Percentiles rank a stretch among this genome's conserved stretches.
phyloP scores from a whole-genome alignment of 2,797 vertebrate genomes.

The Mormyrus proboscirostris region DNA sequence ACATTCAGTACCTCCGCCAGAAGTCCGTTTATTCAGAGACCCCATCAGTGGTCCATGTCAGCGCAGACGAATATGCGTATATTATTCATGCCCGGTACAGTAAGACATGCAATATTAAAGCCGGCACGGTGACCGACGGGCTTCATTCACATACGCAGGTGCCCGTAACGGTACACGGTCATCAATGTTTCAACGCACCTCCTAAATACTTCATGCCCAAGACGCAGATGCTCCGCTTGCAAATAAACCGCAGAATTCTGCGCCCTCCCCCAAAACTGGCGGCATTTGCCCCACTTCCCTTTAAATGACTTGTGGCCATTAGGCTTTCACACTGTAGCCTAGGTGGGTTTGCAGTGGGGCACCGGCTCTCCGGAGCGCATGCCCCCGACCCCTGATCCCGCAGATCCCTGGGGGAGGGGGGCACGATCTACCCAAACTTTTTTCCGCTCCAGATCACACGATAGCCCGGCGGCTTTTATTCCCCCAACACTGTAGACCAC shows the following conservation, averaged over 20 bases:
- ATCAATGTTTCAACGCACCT: conserved; percentile 5
- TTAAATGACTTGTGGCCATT: neutral
- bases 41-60: neutral
- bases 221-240: neutral
- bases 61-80: neutral
- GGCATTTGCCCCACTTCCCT: neutral
- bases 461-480: neutral
- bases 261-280: neutral
- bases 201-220: neutral
- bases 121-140: neutral
- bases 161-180: neutral
- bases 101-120: neutral
- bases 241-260: neutral
- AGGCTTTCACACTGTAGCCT: neutral
- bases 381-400: neutral
- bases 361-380: neutral
- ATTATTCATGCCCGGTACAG: neutral
- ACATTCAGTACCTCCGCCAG: neutral
- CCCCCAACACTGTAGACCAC: neutral
- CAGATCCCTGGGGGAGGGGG: neutral
- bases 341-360: neutral
- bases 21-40: neutral
- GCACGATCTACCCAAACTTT: conserved; percentile 1
- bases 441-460: neutral
- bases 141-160: neutral